These are phyloP conservation scores for Lepus timidus DNA, from an alignment of 2,113 vertebrate species.

Conservation along the genomic window DNA sequence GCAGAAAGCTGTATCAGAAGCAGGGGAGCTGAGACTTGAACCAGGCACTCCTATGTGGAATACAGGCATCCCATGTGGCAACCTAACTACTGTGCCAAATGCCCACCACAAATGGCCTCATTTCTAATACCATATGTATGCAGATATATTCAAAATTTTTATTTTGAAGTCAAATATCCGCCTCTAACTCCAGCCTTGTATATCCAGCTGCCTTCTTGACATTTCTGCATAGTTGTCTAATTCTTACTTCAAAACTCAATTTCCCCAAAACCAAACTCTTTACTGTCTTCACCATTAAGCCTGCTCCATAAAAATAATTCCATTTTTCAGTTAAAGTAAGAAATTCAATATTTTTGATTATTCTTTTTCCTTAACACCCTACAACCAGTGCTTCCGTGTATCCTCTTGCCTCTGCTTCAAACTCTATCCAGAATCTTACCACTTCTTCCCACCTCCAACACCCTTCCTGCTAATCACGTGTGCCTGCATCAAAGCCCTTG, in stretches of 20 bases:
- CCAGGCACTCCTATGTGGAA: too few relatives aligned
- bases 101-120: neutral
- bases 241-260: conserved; percentile 24
- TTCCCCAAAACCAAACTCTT: neutral
- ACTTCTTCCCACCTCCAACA: neutral
- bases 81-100: too few relatives aligned
- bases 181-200: neutral
- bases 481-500: neutral
- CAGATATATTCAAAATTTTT: neutral
- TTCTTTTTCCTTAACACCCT: neutral
- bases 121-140: neutral
- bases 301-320: neutral
- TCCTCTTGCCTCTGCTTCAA: neutral
- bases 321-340: neutral
- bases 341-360: neutral
- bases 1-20: too few relatives aligned
- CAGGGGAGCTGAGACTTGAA: too few relatives aligned
- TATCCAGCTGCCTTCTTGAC: conserved; percentile 19
- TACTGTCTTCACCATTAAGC: neutral
- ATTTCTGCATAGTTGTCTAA: neutral
- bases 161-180: neutral
- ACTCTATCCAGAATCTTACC: neutral
- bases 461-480: neutral
- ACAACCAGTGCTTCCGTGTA: neutral
- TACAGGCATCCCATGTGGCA: too few relatives aligned